A percentile compares a stretch with the other conserved stretches of the same genome.
These are phyloP conservation scores for human (Homo sapiens) DNA, from an alignment of 2,113 vertebrate genomes.

Conservation along the genomic window GRCh38 chr3:94275001-94275500, in stretches of 20 bases:
- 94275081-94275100: constrained; percentile 34
- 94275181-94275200: background rate
- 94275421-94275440: no score
- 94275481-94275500: no score
- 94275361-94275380: no score
- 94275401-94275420: no score
- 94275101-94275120: background rate
- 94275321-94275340: no score
- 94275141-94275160: background rate
- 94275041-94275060: constrained; percentile 28
- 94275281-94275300: no score
- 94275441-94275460: no score
- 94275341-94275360: no score
- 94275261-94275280: no score
- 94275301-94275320: no score
- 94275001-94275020: constrained; percentile 40
- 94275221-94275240: background rate
- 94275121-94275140: background rate
- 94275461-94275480: no score
- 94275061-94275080: constrained; percentile 26
- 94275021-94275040: constrained; percentile 13
- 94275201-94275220: background rate
- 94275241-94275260: background rate
- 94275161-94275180: background rate
- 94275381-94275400: no score